A percentile compares a stretch with the other conserved stretches of the same genome.
Evolutionary conservation across 2,113 vertebrate species (phyloP).

Genomic region (Aptenodytes forsteri): DNA sequence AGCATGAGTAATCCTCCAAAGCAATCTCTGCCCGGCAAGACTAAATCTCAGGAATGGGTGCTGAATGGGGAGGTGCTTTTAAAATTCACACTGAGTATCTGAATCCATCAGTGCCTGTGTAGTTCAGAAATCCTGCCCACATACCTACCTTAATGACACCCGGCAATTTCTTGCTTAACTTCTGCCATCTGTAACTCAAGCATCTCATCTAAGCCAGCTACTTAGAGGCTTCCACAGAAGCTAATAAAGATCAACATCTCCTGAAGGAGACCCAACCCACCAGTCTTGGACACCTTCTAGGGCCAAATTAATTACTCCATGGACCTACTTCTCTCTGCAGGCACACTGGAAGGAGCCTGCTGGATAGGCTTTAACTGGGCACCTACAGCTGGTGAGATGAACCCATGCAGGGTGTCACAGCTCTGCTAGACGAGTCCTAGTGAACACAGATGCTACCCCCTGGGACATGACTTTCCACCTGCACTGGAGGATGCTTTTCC

Average conservation of each 20-base stretch:
- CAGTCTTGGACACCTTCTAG: neutral
- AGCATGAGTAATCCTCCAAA: neutral
- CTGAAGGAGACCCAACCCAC: neutral
- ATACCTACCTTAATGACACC: neutral
- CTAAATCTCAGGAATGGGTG: neutral
- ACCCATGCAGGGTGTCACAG: neutral
- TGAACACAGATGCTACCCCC: neutral
- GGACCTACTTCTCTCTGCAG: neutral
- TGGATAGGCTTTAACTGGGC: neutral
- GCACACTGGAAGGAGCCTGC: neutral
- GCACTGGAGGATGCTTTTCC: neutral
- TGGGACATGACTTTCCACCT: neutral
- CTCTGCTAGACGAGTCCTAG: neutral
- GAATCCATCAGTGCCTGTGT: neutral
- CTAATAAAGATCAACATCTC: neutral
- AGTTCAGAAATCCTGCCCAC: neutral
- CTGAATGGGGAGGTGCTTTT: neutral
- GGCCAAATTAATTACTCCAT: neutral
- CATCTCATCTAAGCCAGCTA: neutral
- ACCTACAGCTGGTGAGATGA: neutral
- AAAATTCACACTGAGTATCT: neutral
- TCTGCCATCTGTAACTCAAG: neutral
- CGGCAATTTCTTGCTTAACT: neutral
- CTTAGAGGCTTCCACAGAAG: neutral
- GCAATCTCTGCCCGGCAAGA: neutral